Evolutionary conservation across 2,888 invertebrate species (phyloP).

Genomic region (Himalopsyche kuldschensis): DNA sequence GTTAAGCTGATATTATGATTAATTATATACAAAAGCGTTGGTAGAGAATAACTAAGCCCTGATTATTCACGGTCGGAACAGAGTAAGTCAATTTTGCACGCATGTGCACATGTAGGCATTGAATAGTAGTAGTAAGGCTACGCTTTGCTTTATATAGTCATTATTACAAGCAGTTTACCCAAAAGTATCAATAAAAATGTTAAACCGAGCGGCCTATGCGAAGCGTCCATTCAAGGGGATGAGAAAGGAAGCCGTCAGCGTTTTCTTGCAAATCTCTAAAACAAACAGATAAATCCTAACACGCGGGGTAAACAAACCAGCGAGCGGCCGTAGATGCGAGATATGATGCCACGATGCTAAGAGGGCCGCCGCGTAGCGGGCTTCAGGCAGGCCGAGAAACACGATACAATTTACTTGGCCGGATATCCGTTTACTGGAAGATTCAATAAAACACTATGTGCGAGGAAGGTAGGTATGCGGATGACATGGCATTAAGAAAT

Average conservation of each 20-base stretch:
- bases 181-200: not conserved
- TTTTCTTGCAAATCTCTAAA: slow-evolving; percentile 23
- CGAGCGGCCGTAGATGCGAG: not conserved
- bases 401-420: slow-evolving; percentile 22
- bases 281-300: slow-evolving; percentile 34
- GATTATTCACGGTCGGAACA: too few relatives aligned
- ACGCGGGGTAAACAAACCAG: slow-evolving; percentile 23
- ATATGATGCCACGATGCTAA: not conserved
- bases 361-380: not conserved
- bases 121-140: not conserved
- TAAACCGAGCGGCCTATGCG: not conserved
- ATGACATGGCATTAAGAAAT: not conserved
- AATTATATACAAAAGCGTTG: too few relatives aligned
- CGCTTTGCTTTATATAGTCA: not conserved
- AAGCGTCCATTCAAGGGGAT: not conserved
- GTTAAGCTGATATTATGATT: too few relatives aligned
- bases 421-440: not conserved
- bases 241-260: slow-evolving; percentile 20
- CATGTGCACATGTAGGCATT: not conserved
- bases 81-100: too few relatives aligned
- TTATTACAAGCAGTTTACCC: not conserved
- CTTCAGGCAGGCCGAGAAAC: slow-evolving; percentile 8
- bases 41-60: too few relatives aligned
- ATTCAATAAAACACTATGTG: slow-evolving; percentile 3
- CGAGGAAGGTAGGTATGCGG: not conserved